These are phyloP conservation scores for Agelaius tricolor DNA, from an alignment of 2,113 vertebrate genomes.

Conservation along the genomic window DNA sequence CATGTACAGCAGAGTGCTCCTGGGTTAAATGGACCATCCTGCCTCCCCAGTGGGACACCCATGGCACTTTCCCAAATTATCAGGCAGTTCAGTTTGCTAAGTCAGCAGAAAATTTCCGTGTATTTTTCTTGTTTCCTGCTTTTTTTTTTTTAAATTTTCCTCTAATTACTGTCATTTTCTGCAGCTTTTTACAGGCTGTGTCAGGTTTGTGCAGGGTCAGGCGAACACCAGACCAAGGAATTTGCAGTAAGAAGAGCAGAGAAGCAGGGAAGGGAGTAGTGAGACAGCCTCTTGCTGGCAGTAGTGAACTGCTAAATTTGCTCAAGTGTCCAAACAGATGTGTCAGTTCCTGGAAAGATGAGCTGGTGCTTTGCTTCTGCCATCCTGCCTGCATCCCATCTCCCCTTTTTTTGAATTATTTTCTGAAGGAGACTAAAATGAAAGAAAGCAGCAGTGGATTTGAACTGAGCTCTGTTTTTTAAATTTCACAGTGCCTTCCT, in stretches of 20 bases:
- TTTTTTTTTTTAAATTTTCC: neutral
- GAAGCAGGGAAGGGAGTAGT: neutral
- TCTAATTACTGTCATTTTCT: neutral
- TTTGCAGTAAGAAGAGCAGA: neutral
- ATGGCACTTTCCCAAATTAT: neutral
- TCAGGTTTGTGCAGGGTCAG: neutral
- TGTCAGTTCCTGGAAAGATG: neutral
- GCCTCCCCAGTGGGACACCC: neutral
- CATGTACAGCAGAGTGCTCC: neutral
- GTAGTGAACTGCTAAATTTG: neutral
- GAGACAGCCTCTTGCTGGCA: neutral
- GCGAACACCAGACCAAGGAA: neutral
- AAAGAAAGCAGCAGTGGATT: neutral
- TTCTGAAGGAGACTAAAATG: neutral
- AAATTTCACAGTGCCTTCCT: neutral
- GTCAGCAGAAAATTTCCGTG: neutral
- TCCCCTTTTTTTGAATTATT: neutral
- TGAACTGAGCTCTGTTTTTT: neutral
- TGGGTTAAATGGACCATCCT: neutral
- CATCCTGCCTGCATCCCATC: neutral
- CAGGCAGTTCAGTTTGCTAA: neutral
- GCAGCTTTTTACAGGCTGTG: neutral
- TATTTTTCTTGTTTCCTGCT: fast-evolving
- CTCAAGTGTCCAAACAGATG: neutral
- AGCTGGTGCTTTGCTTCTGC: neutral